Base-by-base conservation (phyloP, 2,113 vertebrate species). In the Oncorhynchus kisutch region DNA sequence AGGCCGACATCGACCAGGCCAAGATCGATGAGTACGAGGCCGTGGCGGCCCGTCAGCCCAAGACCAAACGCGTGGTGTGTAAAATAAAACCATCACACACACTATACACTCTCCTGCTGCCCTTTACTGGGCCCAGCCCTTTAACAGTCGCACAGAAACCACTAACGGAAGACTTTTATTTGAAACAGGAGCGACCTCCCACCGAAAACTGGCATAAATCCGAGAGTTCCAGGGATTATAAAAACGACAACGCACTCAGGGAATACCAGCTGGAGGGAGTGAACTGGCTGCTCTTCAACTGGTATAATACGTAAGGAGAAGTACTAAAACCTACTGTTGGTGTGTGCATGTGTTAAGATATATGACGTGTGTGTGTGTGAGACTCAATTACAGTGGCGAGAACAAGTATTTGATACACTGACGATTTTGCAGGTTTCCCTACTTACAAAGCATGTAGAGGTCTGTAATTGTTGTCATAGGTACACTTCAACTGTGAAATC, bases 211-310 rank as follows among this genome's bases (percentile, higher is more conserved):
- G 98, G 98, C 96, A 97, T 91, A 97, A 99, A 92, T 96, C 95
- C 60, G 96, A 98, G 90, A 94, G 93, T 94, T 99, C 97, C 92
- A 96, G 94, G 91, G 97, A 98, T 80, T 99, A 99, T 95, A 96
- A 92, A 96, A 99, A 98, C 88, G 91, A 94, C 94, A 99, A 99
- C 91, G 94, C 95, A 93, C 98, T 99, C 96, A 99, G 98, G 97
- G 98, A 99, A 94, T 99, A 99, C 96, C 98, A 99, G 95, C 96
- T 99, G 88, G 98, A 99, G 94, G 98, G 98, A 94, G 96, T 99
- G 87, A 98, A 99, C 94, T 99, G 98, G 98, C 96, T 99, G 71
- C 96, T 98, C 92, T 99, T 99, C 96, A 99, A 99, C 94, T 99
- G 98, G 98, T 99, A 96, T 94, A 99, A 99, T 95, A 96, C 94